Percentiles rank a stretch among this genome's conserved stretches.
Evolutionary conservation across 2,797 vertebrate species (phyloP).

Genomic region (Poeciliopsis turneri): DNA sequence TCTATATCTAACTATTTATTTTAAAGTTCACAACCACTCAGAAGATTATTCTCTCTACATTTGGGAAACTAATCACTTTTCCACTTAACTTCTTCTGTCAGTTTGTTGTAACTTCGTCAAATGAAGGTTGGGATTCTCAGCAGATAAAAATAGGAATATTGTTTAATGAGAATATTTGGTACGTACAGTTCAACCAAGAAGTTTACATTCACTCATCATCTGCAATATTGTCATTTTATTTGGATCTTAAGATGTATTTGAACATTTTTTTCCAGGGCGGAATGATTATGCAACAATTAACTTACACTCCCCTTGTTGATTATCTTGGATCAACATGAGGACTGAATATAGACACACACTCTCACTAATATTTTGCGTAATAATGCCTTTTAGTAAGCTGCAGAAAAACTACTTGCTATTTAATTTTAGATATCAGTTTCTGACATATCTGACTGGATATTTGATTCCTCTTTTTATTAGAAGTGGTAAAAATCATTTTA

Average conservation of each 20-base stretch:
- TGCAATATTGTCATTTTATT: background rate
- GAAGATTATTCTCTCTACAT: slow-evolving; percentile 14
- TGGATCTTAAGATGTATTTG: background rate
- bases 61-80: slow-evolving; percentile 13
- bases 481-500: background rate
- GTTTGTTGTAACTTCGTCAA: background rate
- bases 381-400: too few relatives aligned
- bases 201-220: background rate
- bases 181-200: background rate
- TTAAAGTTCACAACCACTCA: slow-evolving; percentile 5
- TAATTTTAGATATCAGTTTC: background rate
- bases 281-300: background rate
- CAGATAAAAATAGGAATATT: background rate
- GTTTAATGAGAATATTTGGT: background rate
- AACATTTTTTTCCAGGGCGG: background rate
- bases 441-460: background rate
- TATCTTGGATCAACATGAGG: background rate
- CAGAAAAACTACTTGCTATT: too few relatives aligned
- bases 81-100: background rate
- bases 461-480: background rate
- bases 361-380: background rate
- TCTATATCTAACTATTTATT: slow-evolving; percentile 5
- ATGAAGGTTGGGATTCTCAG: slow-evolving; percentile 1
- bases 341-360: background rate
- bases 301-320: background rate